These are phyloP conservation scores for Dipodomys merriami DNA, from an alignment of 2,113 vertebrate species.

Conservation along the genomic window DNA sequence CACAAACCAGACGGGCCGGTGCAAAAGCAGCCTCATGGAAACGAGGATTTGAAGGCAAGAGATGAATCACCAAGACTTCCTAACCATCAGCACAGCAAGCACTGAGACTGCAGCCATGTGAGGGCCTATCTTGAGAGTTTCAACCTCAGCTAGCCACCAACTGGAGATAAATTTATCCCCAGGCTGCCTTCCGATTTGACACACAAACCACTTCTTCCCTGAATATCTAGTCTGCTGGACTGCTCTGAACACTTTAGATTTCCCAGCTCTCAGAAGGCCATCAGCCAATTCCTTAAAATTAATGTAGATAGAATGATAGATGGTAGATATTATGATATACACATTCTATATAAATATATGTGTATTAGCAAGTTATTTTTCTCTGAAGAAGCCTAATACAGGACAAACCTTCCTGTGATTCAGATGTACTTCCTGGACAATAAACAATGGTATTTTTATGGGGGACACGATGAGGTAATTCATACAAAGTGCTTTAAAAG, in stretches of 20 bases:
- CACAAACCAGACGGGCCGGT: not conserved
- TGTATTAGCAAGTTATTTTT: not conserved
- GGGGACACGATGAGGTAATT: not conserved
- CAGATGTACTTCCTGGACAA: not conserved
- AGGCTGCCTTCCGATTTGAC: not conserved
- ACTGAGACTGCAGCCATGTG: not conserved
- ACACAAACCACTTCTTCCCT: not conserved
- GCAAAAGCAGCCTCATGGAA: not conserved
- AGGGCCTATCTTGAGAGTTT: not conserved
- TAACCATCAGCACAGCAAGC: not conserved
- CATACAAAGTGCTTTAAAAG: not conserved
- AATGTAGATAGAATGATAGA: not conserved
- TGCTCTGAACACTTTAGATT: not conserved
- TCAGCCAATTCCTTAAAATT: not conserved
- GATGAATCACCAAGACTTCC: not conserved
- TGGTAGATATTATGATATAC: not conserved
- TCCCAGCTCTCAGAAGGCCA: not conserved
- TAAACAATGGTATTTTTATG: not conserved
- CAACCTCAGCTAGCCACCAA: not conserved
- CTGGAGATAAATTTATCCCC: not conserved
- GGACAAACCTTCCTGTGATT: not conserved
- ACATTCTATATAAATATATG: not conserved
- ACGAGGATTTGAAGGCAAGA: not conserved
- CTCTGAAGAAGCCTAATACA: not conserved
- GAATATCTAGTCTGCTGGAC: not conserved